Conservation (phyloP, 2,888 invertebrate genomes). For the Podotricha telesiphe region DNA sequence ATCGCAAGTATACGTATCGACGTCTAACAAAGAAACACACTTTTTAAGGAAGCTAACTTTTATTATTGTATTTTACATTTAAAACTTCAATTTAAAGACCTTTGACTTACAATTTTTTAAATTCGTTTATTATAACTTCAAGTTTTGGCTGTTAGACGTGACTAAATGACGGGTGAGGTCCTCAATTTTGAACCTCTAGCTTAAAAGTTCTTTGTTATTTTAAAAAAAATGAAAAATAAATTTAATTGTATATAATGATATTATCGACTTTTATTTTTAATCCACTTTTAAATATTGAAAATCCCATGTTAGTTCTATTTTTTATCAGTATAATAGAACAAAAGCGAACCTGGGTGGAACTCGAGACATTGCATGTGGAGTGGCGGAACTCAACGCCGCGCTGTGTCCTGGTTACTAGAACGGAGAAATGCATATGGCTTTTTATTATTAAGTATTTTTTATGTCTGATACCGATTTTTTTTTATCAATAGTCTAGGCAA, state of each 20-base stretch:
- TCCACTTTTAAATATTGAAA: not conserved
- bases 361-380: too few species aligned
- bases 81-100: too few species aligned
- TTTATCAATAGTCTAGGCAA: too few species aligned
- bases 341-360: too few species aligned
- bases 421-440: too few species aligned
- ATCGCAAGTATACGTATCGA: not conserved
- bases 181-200: slow-evolving; percentile 78
- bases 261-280: slow-evolving; percentile 29
- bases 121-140: too few species aligned
- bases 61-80: not conserved
- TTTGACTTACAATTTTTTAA: too few species aligned
- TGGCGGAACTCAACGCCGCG: not conserved
- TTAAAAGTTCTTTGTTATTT: slow-evolving; percentile 78
- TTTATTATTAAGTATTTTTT: too few species aligned
- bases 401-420: not conserved
- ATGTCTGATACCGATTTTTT: too few species aligned
- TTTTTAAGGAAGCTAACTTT: not conserved
- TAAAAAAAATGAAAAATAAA: slow-evolving; percentile 73
- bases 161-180: slow-evolving; percentile 51
- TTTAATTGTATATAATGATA: slow-evolving; percentile 73
- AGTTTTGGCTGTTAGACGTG: slow-evolving; percentile 9
- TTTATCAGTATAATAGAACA: too few species aligned
- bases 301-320: too few species aligned
- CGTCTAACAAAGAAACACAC: slow-evolving; percentile 3